phyloP scores from a whole-genome alignment of 2,888 invertebrate species.

The Camponotus fellah region DNA sequence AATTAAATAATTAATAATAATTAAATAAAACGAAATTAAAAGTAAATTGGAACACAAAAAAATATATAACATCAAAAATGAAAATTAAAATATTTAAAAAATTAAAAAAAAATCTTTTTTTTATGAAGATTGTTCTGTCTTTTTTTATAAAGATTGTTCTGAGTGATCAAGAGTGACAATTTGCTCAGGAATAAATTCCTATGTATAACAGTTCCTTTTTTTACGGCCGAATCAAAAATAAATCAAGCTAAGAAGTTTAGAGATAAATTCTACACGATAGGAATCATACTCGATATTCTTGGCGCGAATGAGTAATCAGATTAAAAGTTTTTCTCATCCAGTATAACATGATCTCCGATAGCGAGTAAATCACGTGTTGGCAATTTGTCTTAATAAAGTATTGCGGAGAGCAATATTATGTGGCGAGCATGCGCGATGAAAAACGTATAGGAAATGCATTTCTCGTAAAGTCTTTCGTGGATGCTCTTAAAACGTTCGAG shows the following conservation, averaged over 20 bases:
- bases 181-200: constrained; percentile 2
- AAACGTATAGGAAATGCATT: constrained; percentile 10
- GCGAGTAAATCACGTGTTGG: constrained; percentile 58
- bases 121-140: no score
- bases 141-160: no score
- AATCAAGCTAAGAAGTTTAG: constrained; percentile 65
- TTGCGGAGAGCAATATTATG: constrained; percentile 22
- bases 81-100: no score
- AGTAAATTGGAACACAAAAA: not conserved
- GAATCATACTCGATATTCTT: constrained; percentile 55
- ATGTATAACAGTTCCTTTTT: not conserved
- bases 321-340: constrained; percentile 62
- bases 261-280: constrained; percentile 63
- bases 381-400: constrained; percentile 52
- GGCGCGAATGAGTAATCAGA: constrained; percentile 63
- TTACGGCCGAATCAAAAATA: constrained; percentile 27
- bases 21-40: no score
- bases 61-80: not conserved
- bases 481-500: not conserved
- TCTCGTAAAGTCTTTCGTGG: not conserved
- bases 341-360: constrained; percentile 45
- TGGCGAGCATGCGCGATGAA: not conserved
- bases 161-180: constrained; percentile 21
- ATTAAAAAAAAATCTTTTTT: no score
- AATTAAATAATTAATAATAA: no score